Evolutionary conservation across 2,888 invertebrate species (phyloP).

Genomic region (Parascotia fuliginaria): DNA sequence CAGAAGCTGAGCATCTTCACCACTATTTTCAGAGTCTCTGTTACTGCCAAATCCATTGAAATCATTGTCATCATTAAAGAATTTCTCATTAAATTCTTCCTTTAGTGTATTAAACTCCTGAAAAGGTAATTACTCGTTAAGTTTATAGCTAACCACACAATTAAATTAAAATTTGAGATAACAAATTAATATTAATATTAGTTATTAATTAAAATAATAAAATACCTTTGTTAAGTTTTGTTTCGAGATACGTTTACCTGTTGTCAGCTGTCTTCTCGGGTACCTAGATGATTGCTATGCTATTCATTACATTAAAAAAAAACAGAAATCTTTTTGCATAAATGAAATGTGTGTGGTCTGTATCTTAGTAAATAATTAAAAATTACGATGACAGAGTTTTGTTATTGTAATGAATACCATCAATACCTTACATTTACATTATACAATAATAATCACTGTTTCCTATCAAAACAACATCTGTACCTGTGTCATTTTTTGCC

Average conservation of each 20-base stretch:
- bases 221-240: slow-evolving; percentile 6
- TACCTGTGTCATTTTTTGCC: slow-evolving; percentile 98
- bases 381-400: too few species aligned
- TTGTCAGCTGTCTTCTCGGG: slow-evolving; percentile 47
- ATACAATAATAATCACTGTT: slow-evolving; percentile 5
- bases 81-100: slow-evolving; percentile 79
- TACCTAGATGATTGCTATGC: slow-evolving; percentile 24
- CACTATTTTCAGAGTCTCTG: slow-evolving; percentile 45
- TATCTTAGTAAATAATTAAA: too few species aligned
- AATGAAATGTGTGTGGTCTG: too few species aligned
- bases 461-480: slow-evolving; percentile 29
- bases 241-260: slow-evolving; percentile 36
- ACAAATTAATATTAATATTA: too few species aligned
- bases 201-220: background rate
- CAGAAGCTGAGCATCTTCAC: slow-evolving; percentile 63
- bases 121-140: slow-evolving; percentile 42
- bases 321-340: too few species aligned
- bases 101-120: slow-evolving; percentile 76
- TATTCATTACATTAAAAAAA: slow-evolving; percentile 24
- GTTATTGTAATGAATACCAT: slow-evolving; percentile 1
- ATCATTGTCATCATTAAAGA: slow-evolving; percentile 66
- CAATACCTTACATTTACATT: background rate
- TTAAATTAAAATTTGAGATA: background rate
- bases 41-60: slow-evolving; percentile 58
- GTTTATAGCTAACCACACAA: background rate